These are phyloP conservation scores for Trachythela sp. DNA, from an alignment of 64 coral and sea anemone species.

Conservation along the genomic window DNA sequence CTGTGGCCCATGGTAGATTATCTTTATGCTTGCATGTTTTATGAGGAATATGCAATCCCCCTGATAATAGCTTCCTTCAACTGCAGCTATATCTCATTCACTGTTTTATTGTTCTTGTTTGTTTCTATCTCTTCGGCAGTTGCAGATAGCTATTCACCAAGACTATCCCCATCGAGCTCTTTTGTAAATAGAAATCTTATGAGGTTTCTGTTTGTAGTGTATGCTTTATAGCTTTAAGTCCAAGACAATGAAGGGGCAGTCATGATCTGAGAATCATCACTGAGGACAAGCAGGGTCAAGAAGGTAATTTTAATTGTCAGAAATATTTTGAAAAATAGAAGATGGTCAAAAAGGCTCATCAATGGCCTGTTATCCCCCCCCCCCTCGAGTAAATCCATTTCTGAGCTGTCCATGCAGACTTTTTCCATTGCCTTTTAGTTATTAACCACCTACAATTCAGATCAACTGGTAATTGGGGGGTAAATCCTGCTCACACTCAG, in stretches of 20 bases:
- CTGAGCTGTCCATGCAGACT: no score
- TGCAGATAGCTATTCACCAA: conserved; percentile 10
- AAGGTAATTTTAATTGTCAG: no score
- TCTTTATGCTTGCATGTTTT: conserved; percentile 26
- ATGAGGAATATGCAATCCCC: conserved; percentile 43
- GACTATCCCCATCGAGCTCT: conserved; percentile 24
- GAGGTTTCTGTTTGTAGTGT: conserved; percentile 29
- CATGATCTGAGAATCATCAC: conserved; percentile 70
- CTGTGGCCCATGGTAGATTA: conserved; percentile 37
- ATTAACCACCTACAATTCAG: no score
- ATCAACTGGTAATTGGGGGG: no score
- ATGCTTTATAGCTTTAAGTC: conserved; percentile 33
- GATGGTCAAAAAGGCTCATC: no score
- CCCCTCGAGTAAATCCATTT: no score
- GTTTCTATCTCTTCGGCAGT: conserved; percentile 1
- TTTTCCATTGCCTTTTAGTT: no score
- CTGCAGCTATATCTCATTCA: conserved; percentile 41
- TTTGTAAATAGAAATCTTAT: conserved; percentile 21
- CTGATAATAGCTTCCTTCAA: conserved; percentile 30
- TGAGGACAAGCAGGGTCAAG: no score
- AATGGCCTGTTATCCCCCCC: no score
- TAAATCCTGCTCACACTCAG: no score
- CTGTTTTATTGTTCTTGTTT: conserved; percentile 1
- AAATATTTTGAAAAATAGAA: no score
- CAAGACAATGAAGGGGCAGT: conserved; percentile 29